A percentile compares a stretch with the other conserved stretches of the same genome.
Conservation (phyloP, 2,113 vertebrate species). For the Limnothrissa miodon region DNA sequence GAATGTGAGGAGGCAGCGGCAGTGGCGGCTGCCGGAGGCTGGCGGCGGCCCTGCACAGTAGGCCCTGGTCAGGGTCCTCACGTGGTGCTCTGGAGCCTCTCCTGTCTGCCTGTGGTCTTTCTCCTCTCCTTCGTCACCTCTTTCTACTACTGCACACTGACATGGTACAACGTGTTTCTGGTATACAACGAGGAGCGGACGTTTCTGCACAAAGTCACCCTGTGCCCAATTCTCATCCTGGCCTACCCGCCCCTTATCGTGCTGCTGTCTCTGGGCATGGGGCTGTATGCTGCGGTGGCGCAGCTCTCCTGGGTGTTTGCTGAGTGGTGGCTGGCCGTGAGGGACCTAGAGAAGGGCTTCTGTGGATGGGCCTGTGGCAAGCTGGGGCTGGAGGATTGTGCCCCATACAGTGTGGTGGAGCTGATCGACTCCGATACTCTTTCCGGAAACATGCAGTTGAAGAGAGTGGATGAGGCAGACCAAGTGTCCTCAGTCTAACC, state of each 20-base stretch:
- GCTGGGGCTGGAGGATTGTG: conserved; percentile 83
- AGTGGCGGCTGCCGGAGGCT: conserved; percentile 33
- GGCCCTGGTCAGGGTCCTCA: conserved; percentile 77
- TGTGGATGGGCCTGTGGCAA: conserved; percentile 85
- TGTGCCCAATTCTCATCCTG: conserved; percentile 81
- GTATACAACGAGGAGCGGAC: conserved; percentile 87
- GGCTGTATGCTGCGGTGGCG: conserved; percentile 73
- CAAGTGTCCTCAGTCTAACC: conserved; percentile 74
- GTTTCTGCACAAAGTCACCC: conserved; percentile 85
- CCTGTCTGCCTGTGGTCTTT: conserved; percentile 80
- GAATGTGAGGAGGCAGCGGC: conserved; percentile 48
- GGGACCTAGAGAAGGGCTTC: conserved; percentile 85
- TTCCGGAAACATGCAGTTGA: conserved; percentile 76
- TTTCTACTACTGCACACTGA: conserved; percentile 86
- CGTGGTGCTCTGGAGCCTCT: conserved; percentile 78
- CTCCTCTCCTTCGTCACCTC: conserved; percentile 80
- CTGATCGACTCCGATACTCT: conserved; percentile 81
- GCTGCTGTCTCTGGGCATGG: conserved; percentile 75
- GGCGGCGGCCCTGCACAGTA: conserved; percentile 69
- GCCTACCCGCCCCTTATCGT: conserved; percentile 83
- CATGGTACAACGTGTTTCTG: conserved; percentile 87
- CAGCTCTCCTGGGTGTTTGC: conserved; percentile 83
- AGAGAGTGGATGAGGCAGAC: conserved; percentile 67
- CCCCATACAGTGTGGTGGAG: conserved; percentile 83
- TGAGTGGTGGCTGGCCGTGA: conserved; percentile 80